phyloP scores from a whole-genome alignment of 2,888 invertebrate genomes.

The Rhagonycha lutea region DNA sequence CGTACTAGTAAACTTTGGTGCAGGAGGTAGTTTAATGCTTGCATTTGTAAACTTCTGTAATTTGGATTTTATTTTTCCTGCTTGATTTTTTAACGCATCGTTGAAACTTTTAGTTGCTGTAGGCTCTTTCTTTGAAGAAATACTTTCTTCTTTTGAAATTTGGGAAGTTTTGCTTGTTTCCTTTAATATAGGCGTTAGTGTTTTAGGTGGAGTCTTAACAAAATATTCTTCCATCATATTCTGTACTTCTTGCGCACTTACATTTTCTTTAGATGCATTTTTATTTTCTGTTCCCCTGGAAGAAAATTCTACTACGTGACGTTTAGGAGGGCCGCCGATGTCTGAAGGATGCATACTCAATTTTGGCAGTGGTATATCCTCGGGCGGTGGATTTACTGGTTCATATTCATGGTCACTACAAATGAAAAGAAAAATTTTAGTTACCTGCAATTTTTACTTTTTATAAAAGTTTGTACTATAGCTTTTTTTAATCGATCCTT shows the following conservation, averaged over 20 bases:
- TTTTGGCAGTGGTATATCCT: constrained; percentile 46
- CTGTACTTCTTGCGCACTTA: neutral
- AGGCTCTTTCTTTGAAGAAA: constrained; percentile 17
- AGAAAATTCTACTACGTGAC: neutral
- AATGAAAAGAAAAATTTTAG: constrained; percentile 38
- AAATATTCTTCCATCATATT: neutral
- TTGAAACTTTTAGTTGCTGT: constrained; percentile 22
- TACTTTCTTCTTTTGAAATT: neutral
- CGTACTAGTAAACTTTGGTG: constrained; percentile 59
- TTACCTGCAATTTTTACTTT: neutral
- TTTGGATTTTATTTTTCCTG: constrained; percentile 68
- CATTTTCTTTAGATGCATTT: neutral
- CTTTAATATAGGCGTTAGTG: neutral
- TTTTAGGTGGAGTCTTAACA: neutral
- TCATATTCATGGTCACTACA: constrained; percentile 93
- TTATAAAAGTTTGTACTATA: neutral
- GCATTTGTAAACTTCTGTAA: constrained; percentile 59
- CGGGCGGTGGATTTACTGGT: constrained; percentile 76
- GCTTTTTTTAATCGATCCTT: neutral
- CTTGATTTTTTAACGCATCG: constrained; percentile 65
- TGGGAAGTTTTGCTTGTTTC: neutral
- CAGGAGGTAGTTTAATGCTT: constrained; percentile 63
- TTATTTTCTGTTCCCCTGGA: neutral
- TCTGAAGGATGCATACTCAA: neutral
- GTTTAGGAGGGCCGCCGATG: constrained; percentile 46